These are phyloP conservation scores for Adelphocoris suturalis DNA, from an alignment of 2,888 invertebrate genomes.

Conservation along the genomic window DNA sequence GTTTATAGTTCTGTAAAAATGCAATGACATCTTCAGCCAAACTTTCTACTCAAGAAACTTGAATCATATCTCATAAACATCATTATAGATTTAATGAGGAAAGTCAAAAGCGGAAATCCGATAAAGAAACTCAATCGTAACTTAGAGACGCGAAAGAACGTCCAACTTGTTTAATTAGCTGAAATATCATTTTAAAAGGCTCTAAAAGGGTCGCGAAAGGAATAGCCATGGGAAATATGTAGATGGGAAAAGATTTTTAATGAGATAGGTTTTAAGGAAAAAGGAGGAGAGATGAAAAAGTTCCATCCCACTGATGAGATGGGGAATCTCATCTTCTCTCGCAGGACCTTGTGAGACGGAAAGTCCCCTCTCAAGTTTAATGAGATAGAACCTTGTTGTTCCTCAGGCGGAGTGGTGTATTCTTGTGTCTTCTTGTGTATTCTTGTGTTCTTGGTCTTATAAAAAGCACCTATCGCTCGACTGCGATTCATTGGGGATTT, in stretches of 20 bases:
- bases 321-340: not conserved
- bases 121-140: not conserved
- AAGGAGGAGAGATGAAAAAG: not conserved
- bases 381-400: constrained; percentile 30
- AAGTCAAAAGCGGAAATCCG: not conserved
- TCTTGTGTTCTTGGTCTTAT: not conserved
- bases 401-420: not conserved
- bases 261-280: not conserved
- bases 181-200: constrained; percentile 13
- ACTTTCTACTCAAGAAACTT: too few species aligned
- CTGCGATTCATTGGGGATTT: too few species aligned
- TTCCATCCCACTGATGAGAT: constrained; percentile 15
- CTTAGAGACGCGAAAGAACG: not conserved
- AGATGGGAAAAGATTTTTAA: not conserved
- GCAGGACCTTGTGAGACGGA: not conserved
- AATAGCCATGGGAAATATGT: not conserved
- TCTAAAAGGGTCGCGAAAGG: not conserved
- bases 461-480: too few species aligned
- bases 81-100: not conserved
- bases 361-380: not conserved
- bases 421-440: not conserved
- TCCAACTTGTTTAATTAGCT: constrained; percentile 14
- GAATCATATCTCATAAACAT: not conserved
- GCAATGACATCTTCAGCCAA: too few species aligned
- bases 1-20: too few species aligned